phyloP scores from a whole-genome alignment of 1,140 invertebrate genomes.

The Gonatopus flavifemur region DNA sequence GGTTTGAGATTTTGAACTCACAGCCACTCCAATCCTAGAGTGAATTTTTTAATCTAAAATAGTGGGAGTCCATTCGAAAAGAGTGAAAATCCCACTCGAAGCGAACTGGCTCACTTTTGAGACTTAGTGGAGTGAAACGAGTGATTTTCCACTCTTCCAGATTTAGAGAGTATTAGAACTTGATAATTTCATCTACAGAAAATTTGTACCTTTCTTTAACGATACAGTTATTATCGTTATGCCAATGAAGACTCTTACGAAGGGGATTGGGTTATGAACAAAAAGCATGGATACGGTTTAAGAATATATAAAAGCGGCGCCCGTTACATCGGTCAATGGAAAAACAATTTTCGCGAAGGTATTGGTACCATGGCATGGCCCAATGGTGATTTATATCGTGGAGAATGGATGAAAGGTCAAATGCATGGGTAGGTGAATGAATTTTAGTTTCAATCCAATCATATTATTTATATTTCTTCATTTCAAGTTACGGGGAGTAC shows the following conservation, averaged over 20 bases:
- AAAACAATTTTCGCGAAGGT: constrained; percentile 54
- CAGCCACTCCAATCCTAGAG: too few relatives aligned
- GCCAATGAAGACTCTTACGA: constrained; percentile 42
- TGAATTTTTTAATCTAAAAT: too few relatives aligned
- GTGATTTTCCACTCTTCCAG: too few relatives aligned
- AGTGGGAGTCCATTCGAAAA: too few relatives aligned
- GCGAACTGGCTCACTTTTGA: too few relatives aligned
- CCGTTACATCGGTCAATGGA: constrained; percentile 62
- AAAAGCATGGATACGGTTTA: constrained; percentile 56
- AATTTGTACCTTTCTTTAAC: not conserved
- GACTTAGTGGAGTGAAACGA: too few relatives aligned
- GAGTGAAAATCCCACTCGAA: too few relatives aligned
- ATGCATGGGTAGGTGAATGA: constrained; percentile 59
- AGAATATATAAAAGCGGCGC: constrained; percentile 53
- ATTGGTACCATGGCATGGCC: constrained; percentile 58
- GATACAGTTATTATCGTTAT: constrained; percentile 27
- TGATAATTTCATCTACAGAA: too few relatives aligned
- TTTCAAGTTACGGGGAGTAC: constrained; percentile 56
- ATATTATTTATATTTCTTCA: too few relatives aligned
- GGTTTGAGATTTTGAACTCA: too few relatives aligned
- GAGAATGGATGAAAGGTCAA: constrained; percentile 60
- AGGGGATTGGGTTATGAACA: constrained; percentile 51
- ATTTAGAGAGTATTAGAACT: too few relatives aligned
- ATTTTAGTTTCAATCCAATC: not conserved
- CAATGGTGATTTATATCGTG: constrained; percentile 37